Conservation (phyloP, 2,113 vertebrate species). For the Potamarius usumacintae region DNA sequence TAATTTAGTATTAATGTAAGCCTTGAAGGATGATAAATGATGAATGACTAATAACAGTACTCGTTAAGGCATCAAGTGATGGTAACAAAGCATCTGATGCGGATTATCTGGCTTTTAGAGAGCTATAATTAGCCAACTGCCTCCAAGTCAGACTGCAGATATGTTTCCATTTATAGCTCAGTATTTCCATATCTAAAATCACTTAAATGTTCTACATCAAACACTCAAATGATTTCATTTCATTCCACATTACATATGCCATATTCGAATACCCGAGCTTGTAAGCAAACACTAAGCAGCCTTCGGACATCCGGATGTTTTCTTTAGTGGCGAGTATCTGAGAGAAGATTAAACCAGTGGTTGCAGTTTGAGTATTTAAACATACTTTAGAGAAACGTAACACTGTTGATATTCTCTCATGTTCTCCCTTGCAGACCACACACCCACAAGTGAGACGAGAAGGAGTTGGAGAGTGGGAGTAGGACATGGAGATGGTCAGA, state of each 20-base stretch:
- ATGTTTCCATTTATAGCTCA: background rate
- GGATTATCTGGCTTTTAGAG: background rate
- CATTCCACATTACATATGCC: too few species aligned
- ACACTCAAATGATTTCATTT: background rate
- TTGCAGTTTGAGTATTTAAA: conserved; percentile 3
- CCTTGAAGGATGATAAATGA: background rate
- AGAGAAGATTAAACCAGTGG: background rate
- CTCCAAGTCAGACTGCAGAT: background rate
- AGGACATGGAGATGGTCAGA: background rate
- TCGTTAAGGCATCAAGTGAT: background rate
- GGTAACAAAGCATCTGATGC: background rate
- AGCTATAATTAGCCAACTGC: background rate
- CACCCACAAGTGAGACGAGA: background rate
- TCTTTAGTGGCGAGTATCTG: background rate
- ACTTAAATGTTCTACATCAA: background rate
- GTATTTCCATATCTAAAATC: too few species aligned
- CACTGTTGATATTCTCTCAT: conserved; percentile 16
- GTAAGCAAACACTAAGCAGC: background rate
- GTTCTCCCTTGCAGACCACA: conserved; percentile 14
- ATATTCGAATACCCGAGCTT: background rate
- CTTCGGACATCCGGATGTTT: background rate
- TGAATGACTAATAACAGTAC: background rate
- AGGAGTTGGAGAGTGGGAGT: background rate
- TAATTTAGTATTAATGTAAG: background rate
- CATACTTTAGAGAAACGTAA: background rate